Conservation (phyloP, 2,113 vertebrate species). For the Oryctolagus cuniculus region mOryCun1.1 NC_091453.1:107362501-107363000, state of each 20-base stretch:
- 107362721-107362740: conserved; percentile 14
- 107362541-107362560: not conserved
- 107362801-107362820: conserved; percentile 67
- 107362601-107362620: conserved; percentile 47
- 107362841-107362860: conserved; percentile 42
- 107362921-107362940: not conserved
- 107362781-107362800: conserved; percentile 82
- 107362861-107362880: conserved; percentile 14
- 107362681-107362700: not conserved
- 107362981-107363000: conserved; percentile 11
- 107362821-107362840: conserved; percentile 49
- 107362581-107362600: not conserved
- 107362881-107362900: not conserved
- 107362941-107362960: not conserved
- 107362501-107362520: not conserved
- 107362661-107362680: not conserved
- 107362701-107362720: not conserved
- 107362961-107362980: not conserved
- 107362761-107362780: conserved; percentile 74
- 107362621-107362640: not conserved
- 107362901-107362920: not conserved
- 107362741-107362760: conserved; percentile 46
- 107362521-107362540: not conserved
- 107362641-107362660: not conserved
- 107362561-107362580: not conserved